These are phyloP conservation scores for Gadus macrocephalus DNA, from an alignment of 2,113 vertebrate species.

Conservation along the genomic window DNA sequence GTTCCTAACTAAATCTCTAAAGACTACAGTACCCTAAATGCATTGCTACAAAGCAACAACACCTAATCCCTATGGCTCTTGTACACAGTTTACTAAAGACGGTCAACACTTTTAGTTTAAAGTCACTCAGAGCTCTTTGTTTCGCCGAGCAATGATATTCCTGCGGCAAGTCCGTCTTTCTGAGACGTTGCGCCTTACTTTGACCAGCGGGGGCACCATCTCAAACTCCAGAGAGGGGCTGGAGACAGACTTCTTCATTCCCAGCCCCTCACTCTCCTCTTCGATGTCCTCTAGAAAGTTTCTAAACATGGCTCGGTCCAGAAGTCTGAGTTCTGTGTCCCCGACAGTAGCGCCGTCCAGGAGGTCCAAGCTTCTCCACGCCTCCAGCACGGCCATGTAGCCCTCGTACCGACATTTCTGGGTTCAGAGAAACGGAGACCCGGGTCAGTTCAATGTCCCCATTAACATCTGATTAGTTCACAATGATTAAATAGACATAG, in stretches of 20 bases:
- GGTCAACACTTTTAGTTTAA: neutral
- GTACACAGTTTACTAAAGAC: neutral
- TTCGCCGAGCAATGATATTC: slow-evolving; percentile 75
- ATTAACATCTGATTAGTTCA: neutral
- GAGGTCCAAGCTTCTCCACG: slow-evolving; percentile 56
- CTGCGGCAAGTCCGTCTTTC: slow-evolving; percentile 86
- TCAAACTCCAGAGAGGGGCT: slow-evolving; percentile 85
- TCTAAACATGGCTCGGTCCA: slow-evolving; percentile 67
- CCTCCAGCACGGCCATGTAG: slow-evolving; percentile 76
- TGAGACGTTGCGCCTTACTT: slow-evolving; percentile 86
- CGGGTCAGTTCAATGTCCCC: neutral
- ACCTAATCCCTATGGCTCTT: neutral
- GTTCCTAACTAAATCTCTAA: neutral
- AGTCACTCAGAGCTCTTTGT: slow-evolving; percentile 69
- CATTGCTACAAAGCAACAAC: neutral
- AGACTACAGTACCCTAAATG: slow-evolving; percentile 11
- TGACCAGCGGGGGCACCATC: slow-evolving; percentile 57
- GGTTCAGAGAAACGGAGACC: neutral
- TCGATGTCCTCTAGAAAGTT: slow-evolving; percentile 21
- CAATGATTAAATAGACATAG: neutral
- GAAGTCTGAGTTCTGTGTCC: slow-evolving; percentile 54
- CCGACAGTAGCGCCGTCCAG: slow-evolving; percentile 3
- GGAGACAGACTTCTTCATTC: slow-evolving; percentile 82
- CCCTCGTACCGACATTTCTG: slow-evolving; percentile 83
- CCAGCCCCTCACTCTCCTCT: slow-evolving; percentile 35